Conservation (phyloP, 2,888 invertebrate species). For the Cryptocephalus primarius region DNA sequence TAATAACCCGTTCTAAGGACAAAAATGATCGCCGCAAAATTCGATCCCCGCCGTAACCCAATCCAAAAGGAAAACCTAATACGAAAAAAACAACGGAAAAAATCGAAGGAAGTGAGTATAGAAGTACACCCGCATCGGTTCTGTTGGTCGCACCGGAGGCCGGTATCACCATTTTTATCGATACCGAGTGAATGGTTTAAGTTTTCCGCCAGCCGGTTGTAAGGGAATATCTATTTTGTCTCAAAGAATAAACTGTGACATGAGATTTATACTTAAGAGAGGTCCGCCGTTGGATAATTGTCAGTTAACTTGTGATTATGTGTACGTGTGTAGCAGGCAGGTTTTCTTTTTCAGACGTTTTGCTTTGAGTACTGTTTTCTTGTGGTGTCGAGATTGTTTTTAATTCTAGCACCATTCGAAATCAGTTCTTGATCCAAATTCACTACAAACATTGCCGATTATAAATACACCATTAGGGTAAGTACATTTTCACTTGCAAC, state of each 20-base stretch:
- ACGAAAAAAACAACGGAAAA: constrained; percentile 20
- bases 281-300: constrained; percentile 15
- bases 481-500: too few species aligned
- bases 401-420: constrained; percentile 64
- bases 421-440: constrained; percentile 37
- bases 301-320: constrained; percentile 11
- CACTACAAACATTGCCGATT: not conserved
- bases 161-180: constrained; percentile 4
- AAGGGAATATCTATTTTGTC: constrained; percentile 37
- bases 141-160: not conserved
- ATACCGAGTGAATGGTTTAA: not conserved
- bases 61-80: constrained; percentile 23
- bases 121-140: constrained; percentile 17
- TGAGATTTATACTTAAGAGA: constrained; percentile 34
- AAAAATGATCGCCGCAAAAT: constrained; percentile 29
- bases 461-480: too few species aligned
- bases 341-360: constrained; percentile 5
- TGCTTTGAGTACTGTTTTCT: constrained; percentile 51
- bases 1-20: too few species aligned
- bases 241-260: constrained; percentile 36
- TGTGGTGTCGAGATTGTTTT: constrained; percentile 49
- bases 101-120: constrained; percentile 29
- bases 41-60: constrained; percentile 31
- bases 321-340: constrained; percentile 4
- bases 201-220: constrained; percentile 27